phyloP scores from a whole-genome alignment of 2,888 invertebrate genomes.

The Cheilosia pagana region DNA sequence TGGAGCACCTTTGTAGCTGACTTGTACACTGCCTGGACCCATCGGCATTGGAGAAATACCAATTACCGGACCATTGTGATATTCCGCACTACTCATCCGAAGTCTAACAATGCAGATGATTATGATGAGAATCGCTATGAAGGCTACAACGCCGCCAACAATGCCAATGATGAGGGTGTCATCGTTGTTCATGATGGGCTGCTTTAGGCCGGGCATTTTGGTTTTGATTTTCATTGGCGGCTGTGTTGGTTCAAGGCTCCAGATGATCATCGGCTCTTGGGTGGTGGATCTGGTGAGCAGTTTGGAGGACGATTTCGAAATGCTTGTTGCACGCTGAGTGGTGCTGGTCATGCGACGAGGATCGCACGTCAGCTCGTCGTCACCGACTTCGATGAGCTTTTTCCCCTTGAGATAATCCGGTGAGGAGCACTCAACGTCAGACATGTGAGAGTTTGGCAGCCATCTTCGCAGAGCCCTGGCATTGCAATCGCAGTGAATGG shows the following conservation, averaged over 20 bases:
- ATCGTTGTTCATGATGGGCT: constrained; percentile 90
- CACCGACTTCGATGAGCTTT: constrained; percentile 89
- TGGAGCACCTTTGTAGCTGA: constrained; percentile 84
- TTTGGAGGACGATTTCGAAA: constrained; percentile 80
- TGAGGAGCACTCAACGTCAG: constrained; percentile 87
- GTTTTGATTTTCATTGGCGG: constrained; percentile 86
- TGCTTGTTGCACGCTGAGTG: constrained; percentile 77
- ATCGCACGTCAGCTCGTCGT: constrained; percentile 93
- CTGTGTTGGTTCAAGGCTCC: constrained; percentile 92
- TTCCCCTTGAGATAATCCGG: constrained; percentile 89
- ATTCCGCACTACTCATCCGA: constrained; percentile 88
- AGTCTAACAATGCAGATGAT: constrained; percentile 94
- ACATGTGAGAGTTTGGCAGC: constrained; percentile 88
- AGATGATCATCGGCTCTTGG: constrained; percentile 94
- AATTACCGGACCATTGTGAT: constrained; percentile 88
- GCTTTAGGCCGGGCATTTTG: constrained; percentile 86
- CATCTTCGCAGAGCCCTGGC: constrained; percentile 91
- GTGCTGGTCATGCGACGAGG: constrained; percentile 85
- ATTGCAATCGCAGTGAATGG: constrained; percentile 93
- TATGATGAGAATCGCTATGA: constrained; percentile 94
- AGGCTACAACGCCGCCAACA: constrained; percentile 95
- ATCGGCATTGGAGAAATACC: constrained; percentile 84
- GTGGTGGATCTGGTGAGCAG: constrained; percentile 86
- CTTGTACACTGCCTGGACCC: constrained; percentile 86
- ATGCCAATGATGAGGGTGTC: constrained; percentile 98